A percentile compares a stretch with the other conserved stretches of the same genome.
Evolutionary conservation across 2,888 invertebrate species (phyloP).

Genomic region (Luffia ferchaultella): DNA sequence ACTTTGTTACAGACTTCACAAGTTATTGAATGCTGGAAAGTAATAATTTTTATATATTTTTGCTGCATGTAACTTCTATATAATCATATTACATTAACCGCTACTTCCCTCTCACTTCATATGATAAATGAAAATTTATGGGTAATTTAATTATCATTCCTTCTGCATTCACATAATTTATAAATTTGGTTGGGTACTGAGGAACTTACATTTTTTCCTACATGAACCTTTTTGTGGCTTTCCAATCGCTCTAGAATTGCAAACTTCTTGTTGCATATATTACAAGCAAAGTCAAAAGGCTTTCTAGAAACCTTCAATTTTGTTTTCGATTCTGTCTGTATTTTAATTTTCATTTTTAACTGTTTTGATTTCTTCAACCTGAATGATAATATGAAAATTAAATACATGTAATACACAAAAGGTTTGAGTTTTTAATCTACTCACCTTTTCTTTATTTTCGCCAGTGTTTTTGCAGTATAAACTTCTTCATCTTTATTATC

Average conservation of each 20-base stretch:
- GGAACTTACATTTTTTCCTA: conserved; percentile 43
- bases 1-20: conserved; percentile 42
- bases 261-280: conserved; percentile 41
- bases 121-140: no score
- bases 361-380: neutral
- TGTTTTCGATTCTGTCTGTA: conserved; percentile 12
- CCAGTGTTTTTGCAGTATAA: no score
- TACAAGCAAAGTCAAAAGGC: conserved; percentile 33
- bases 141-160: no score
- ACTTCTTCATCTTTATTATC: neutral
- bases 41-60: neutral
- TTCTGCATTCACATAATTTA: no score
- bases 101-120: no score
- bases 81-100: no score
- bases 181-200: no score
- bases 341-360: neutral
- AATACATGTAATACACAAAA: no score
- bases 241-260: conserved; percentile 35
- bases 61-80: no score
- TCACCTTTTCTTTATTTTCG: no score
- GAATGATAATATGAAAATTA: neutral
- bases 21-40: conserved; percentile 21
- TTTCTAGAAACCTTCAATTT: conserved; percentile 14
- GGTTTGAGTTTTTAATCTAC: no score
- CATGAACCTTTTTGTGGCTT: conserved; percentile 42